A percentile compares a stretch with the other conserved stretches of the same genome.
Conservation (phyloP, 2,888 invertebrate species). For the Watsonalla binaria region DNA sequence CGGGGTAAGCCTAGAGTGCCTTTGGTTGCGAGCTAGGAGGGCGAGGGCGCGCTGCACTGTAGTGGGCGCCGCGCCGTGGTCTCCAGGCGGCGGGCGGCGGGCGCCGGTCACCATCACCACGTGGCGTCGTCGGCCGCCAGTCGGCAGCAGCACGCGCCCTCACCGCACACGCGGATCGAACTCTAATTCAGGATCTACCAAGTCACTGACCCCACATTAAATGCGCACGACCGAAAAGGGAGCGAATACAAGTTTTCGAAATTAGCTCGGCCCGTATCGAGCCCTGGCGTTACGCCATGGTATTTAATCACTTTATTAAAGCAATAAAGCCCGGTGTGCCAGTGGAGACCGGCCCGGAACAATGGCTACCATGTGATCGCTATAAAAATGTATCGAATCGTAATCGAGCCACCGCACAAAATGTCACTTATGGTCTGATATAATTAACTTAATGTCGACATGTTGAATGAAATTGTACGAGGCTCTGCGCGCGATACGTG, state of each 20-base stretch:
- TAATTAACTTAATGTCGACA: slow-evolving; percentile 54
- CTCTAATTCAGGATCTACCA: slow-evolving; percentile 29
- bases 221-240: slow-evolving; percentile 35
- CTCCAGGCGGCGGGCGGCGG: too few relatives aligned
- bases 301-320: slow-evolving; percentile 70
- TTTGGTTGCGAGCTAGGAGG: background rate
- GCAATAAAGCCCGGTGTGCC: slow-evolving; percentile 46
- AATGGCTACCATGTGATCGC: slow-evolving; percentile 57
- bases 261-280: slow-evolving; percentile 51
- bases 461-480: slow-evolving; percentile 38
- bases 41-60: background rate
- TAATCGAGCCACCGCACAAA: slow-evolving; percentile 45
- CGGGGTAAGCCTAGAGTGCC: too few relatives aligned
- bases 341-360: slow-evolving; percentile 47
- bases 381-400: slow-evolving; percentile 58
- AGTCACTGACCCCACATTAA: slow-evolving; percentile 43
- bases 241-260: slow-evolving; percentile 49
- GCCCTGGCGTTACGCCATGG: slow-evolving; percentile 51
- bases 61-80: too few relatives aligned
- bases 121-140: background rate
- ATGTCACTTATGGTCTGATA: slow-evolving; percentile 48
- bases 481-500: slow-evolving; percentile 16
- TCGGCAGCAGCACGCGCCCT: slow-evolving; percentile 9
- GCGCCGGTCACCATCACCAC: background rate
- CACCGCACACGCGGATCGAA: slow-evolving; percentile 14